These are phyloP conservation scores for Pungitius pungitius DNA, from an alignment of 2,113 vertebrate species.

Conservation along the genomic window DNA sequence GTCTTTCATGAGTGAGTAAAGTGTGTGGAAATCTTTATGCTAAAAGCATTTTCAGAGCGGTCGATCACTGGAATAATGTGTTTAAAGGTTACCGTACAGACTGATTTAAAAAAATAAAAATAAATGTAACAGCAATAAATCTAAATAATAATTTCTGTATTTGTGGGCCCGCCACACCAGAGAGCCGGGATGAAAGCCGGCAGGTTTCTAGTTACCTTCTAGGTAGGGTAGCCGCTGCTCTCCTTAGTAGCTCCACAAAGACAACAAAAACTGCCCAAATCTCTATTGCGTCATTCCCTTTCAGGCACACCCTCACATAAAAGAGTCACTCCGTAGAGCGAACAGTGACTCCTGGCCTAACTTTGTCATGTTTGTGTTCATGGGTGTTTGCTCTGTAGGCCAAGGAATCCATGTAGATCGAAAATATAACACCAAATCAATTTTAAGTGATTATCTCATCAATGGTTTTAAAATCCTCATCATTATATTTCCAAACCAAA, in stretches of 20 bases:
- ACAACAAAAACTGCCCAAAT: background rate
- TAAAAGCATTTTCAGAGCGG: background rate
- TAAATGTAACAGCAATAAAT: too few species aligned
- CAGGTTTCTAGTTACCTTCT: background rate
- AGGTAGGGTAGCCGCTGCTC: background rate
- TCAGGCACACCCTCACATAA: background rate
- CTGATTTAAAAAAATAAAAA: too few species aligned
- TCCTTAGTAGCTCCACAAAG: background rate
- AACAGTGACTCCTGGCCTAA: background rate
- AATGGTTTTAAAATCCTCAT: too few species aligned
- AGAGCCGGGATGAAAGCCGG: background rate
- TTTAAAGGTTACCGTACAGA: too few species aligned
- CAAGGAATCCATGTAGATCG: too few species aligned
- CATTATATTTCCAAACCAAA: too few species aligned
- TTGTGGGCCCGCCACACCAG: too few species aligned
- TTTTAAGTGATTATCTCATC: too few species aligned
- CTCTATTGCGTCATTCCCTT: background rate
- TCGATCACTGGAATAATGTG: background rate
- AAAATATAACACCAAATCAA: background rate
- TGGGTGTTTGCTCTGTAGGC: background rate
- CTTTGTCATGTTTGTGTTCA: background rate
- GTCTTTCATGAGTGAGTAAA: constrained; percentile 10
- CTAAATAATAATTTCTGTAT: too few species aligned
- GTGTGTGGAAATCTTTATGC: background rate
- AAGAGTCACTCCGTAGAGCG: background rate